Evolutionary conservation across 2,888 invertebrate genomes (phyloP).

Genomic region (Ephialtes manifestator): DNA sequence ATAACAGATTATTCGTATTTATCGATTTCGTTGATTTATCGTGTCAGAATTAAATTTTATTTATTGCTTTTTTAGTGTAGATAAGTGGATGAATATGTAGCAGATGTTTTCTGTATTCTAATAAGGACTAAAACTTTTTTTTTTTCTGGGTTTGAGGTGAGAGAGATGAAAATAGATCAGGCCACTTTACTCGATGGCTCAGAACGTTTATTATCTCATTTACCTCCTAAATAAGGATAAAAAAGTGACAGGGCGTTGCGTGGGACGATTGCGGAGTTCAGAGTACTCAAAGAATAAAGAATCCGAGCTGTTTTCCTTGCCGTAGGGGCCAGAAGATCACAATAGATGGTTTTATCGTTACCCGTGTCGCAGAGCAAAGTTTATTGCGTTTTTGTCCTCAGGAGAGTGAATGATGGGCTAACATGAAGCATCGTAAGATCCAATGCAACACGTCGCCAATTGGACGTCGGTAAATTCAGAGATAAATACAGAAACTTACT

Average conservation of each 20-base stretch:
- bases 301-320: not conserved
- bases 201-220: not conserved
- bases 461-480: not conserved
- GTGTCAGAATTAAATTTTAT: too few relatives aligned
- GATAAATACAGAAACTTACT: not conserved
- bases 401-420: not conserved
- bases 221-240: not conserved
- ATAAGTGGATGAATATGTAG: not conserved
- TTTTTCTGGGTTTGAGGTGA: not conserved
- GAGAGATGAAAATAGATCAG: not conserved
- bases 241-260: not conserved
- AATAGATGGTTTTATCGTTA: not conserved
- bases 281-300: not conserved
- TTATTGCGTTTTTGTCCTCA: not conserved
- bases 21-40: too few relatives aligned
- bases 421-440: not conserved
- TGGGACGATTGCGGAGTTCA: not conserved
- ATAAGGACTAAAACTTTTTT: not conserved
- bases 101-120: too few relatives aligned
- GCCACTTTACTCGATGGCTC: not conserved
- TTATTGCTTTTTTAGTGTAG: not conserved
- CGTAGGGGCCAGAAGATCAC: not conserved
- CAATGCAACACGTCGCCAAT: conserved; percentile 6
- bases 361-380: not conserved
- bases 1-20: too few relatives aligned